phyloP scores from a whole-genome alignment of 1,140 invertebrate species.

The Forficula auricularia region DNA sequence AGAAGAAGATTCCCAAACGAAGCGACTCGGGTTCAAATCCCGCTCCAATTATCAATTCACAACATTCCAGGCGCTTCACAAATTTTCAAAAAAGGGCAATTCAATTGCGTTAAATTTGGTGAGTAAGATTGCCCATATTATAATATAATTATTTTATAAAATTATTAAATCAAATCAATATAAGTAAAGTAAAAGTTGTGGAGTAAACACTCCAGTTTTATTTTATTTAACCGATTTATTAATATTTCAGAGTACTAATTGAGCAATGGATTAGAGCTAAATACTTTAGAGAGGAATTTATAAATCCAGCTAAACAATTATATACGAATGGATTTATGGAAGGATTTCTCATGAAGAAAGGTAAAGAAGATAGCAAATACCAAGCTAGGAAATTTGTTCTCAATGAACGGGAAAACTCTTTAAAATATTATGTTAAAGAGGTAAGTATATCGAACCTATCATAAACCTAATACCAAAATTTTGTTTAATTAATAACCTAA shows the following conservation, averaged over 20 bases:
- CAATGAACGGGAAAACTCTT: constrained; percentile 55
- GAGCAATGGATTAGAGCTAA: constrained; percentile 85
- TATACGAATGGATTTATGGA: constrained; percentile 66
- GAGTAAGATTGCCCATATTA: too few relatives aligned
- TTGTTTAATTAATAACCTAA: not conserved
- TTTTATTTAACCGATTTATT: too few relatives aligned
- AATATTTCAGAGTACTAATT: constrained; percentile 51
- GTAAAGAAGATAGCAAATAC: constrained; percentile 69
- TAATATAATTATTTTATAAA: too few relatives aligned
- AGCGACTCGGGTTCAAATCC: too few relatives aligned
- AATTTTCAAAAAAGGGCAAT: too few relatives aligned
- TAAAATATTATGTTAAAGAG: constrained; percentile 76
- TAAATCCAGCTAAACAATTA: constrained; percentile 50
- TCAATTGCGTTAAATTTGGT: too few relatives aligned
- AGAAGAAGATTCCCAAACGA: too few relatives aligned
- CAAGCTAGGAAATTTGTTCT: constrained; percentile 69
- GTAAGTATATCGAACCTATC: constrained; percentile 11
- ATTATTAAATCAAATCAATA: too few relatives aligned
- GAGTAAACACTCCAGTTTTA: too few relatives aligned
- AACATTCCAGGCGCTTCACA: too few relatives aligned
- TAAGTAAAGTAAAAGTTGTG: too few relatives aligned
- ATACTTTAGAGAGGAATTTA: constrained; percentile 77
- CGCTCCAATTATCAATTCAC: too few relatives aligned
- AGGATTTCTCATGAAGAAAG: constrained; percentile 73
- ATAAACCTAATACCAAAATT: not conserved